A percentile compares a stretch with the other conserved stretches of the same genome.
phyloP scores from a whole-genome alignment of 2,113 vertebrate species.

The Gobiocypris rarus region DNA sequence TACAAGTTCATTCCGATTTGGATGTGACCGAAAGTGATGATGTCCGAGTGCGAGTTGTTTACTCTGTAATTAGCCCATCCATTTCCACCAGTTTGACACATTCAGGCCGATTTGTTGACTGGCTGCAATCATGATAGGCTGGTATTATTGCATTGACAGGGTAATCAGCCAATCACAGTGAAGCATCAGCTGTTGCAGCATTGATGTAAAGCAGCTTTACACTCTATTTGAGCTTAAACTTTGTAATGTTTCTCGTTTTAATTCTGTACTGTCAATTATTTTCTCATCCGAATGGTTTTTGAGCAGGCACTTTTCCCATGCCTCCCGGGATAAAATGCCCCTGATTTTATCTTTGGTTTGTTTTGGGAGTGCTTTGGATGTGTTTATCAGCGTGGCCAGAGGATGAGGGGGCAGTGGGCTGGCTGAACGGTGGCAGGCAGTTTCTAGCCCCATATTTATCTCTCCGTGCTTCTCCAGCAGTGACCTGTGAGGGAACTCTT shows the following conservation, averaged over 20 bases:
- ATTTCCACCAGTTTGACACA: slow-evolving; percentile 11
- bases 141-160: not conserved
- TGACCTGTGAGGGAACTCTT: slow-evolving; percentile 63
- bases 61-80: slow-evolving; percentile 16
- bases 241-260: not conserved
- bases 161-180: not conserved
- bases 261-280: not conserved
- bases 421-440: not conserved
- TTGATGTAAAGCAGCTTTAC: not conserved
- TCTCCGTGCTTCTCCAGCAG: slow-evolving; percentile 58
- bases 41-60: slow-evolving; percentile 5
- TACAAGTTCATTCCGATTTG: slow-evolving; percentile 7
- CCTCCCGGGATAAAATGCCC: slow-evolving; percentile 6
- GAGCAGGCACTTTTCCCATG: not conserved
- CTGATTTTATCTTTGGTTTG: slow-evolving; percentile 15
- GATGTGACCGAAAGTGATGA: slow-evolving; percentile 11
- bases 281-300: not conserved
- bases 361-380: slow-evolving; percentile 11
- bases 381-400: slow-evolving; percentile 5
- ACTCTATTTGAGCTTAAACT: not conserved
- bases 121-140: not conserved
- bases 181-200: not conserved
- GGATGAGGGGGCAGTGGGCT: slow-evolving; percentile 17
- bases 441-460: slow-evolving; percentile 36
- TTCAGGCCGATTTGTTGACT: not conserved